Base-by-base conservation (phyloP, 2,113 vertebrate genomes). In the Lepus americanus region DNA sequence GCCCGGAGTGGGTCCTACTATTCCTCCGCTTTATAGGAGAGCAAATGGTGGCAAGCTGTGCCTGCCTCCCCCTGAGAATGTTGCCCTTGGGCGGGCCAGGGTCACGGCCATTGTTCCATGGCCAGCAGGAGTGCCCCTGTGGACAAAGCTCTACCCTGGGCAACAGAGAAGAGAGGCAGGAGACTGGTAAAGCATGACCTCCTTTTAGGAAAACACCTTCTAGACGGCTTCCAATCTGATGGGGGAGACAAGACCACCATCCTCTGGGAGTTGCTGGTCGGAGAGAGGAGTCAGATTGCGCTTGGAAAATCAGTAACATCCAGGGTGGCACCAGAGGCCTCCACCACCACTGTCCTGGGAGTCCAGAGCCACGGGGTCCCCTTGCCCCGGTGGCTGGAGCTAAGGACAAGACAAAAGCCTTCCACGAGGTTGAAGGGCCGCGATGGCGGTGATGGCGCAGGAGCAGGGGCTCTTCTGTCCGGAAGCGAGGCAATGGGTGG, bases 61-160 rank as follows among this genome's bases (percentile, higher is more conserved):
- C 20, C 6, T 64, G 63, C 7, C 80, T 91, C 79, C 51, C n/a
- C 53, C 9, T 63, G 59, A n/a, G 89, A 78, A 59, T 19, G 51
- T 44, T 78, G 27, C 59, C 77, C 6, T 5, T 81, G 27, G n/a
- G 44, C 23, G 36, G 29, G 59, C 51, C 90, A 95, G 67, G 25
- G 69, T 55, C 11, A 55, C 13, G 69, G 22, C 23, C 61, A 53
- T 0, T 61, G 33, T n/a, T 44, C 16, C 44, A 10, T 33, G 59
- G 55, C 33, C 76, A 53, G 39, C 51, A 59, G 55, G 49, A 79
- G 6, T 9, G 25, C 11, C 17, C 20, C 0, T 77, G 14, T 27
- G 67, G 89, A 69, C 64, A 51, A 51, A 76, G 53, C 76, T 92
- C 79, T 81, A 49, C 53, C 23, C 63, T 80, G 86, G 33, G 69